phyloP scores from a whole-genome alignment of 1,140 invertebrate genomes.

The Mactra quadrangularis region DNA sequence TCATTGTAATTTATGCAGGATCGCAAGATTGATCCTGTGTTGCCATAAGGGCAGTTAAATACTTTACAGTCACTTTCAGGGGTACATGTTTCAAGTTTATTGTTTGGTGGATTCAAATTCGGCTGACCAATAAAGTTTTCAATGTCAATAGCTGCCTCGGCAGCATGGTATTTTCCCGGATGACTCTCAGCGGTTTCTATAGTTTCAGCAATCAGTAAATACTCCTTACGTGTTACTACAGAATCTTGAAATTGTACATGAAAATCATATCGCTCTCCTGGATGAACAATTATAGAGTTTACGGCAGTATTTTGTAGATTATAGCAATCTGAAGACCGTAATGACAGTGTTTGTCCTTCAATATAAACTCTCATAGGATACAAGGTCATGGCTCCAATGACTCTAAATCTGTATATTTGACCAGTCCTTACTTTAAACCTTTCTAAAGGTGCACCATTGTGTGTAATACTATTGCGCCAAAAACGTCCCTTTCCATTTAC shows the following conservation, averaged over 20 bases:
- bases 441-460: slow-evolving; percentile 67
- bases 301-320: neutral
- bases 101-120: slow-evolving; percentile 29
- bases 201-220: slow-evolving; percentile 87
- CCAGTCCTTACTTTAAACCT: slow-evolving; percentile 46
- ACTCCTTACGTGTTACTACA: slow-evolving; percentile 89
- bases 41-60: slow-evolving; percentile 68
- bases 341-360: neutral
- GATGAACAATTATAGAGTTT: slow-evolving; percentile 52
- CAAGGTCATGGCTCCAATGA: slow-evolving; percentile 37
- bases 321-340: slow-evolving; percentile 37
- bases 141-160: slow-evolving; percentile 51
- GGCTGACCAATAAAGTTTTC: neutral
- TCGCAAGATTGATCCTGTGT: slow-evolving; percentile 1
- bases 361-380: slow-evolving; percentile 55
- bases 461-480: slow-evolving; percentile 23
- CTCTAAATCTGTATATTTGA: slow-evolving; percentile 21
- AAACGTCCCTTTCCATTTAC: slow-evolving; percentile 75
- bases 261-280: slow-evolving; percentile 58
- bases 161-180: slow-evolving; percentile 34
- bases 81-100: slow-evolving; percentile 18
- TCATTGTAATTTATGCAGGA: slow-evolving; percentile 58
- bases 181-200: slow-evolving; percentile 62
- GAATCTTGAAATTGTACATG: neutral
- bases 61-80: slow-evolving; percentile 26